phyloP scores from a whole-genome alignment of 2,113 vertebrate genomes.

The Riparia riparia region DNA sequence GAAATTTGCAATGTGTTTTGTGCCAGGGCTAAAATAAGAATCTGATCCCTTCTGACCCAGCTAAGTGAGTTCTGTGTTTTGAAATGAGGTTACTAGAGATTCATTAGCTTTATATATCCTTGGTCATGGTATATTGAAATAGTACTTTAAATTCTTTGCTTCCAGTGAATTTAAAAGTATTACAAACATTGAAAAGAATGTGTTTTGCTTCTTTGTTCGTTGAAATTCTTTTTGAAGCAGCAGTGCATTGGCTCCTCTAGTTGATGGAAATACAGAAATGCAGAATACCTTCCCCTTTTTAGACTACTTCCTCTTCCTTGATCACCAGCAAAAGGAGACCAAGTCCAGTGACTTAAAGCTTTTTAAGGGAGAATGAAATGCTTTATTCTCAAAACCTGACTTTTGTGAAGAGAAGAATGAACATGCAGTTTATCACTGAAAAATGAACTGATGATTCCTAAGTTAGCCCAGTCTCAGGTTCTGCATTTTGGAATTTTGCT shows the following conservation, averaged over 20 bases:
- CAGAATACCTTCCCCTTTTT: neutral
- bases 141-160: neutral
- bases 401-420: neutral
- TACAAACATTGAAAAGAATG: neutral
- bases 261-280: neutral
- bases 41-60: neutral
- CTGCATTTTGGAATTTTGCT: neutral
- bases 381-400: neutral
- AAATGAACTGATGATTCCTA: neutral
- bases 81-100: neutral
- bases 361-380: neutral
- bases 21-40: neutral
- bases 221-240: neutral
- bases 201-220: neutral
- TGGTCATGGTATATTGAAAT: neutral
- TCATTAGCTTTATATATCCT: neutral
- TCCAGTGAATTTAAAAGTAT: neutral
- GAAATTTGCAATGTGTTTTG: neutral
- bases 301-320: neutral
- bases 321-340: neutral
- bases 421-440: neutral
- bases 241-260: neutral
- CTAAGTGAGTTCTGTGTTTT: neutral
- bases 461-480: neutral
- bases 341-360: neutral